A percentile compares a stretch with the other conserved stretches of the same genome.
These are phyloP conservation scores for Orius laevigatus DNA, from an alignment of 1,140 invertebrate species.

Conservation along the genomic window DNA sequence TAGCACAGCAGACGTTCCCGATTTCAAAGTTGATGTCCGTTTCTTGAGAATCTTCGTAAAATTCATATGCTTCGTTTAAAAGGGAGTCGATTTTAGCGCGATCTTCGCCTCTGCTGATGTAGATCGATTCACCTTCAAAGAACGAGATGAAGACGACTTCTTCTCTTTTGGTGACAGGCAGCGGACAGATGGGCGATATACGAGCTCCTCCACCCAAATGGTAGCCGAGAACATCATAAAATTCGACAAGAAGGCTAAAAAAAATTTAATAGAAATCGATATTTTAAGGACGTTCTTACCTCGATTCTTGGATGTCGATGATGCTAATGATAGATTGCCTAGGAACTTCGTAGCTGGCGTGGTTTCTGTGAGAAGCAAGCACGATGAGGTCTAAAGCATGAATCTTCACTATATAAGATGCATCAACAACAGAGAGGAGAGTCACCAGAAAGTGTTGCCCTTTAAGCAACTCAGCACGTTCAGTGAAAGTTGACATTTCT, in stretches of 20 bases:
- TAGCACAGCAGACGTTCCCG: conserved; percentile 37
- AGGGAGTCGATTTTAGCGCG: conserved; percentile 28
- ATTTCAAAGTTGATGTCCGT: conserved; percentile 8
- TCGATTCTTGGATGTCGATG: too few species aligned
- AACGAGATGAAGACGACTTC: conserved; percentile 32
- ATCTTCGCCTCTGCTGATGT: conserved; percentile 36
- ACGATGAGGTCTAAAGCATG: too few species aligned
- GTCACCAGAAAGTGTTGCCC: too few species aligned
- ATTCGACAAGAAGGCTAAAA: conserved; percentile 37
- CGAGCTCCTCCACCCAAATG: conserved; percentile 34
- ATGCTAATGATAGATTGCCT: too few species aligned
- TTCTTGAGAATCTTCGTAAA: conserved; percentile 26
- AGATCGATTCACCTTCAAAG: conserved; percentile 35
- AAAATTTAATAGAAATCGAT: too few species aligned
- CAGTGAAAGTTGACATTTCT: too few species aligned
- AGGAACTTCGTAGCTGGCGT: too few species aligned
- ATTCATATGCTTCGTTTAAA: conserved; percentile 40
- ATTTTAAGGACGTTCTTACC: too few species aligned
- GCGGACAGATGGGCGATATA: conserved; percentile 34
- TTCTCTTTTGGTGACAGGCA: conserved; percentile 35
- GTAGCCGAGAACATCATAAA: conserved; percentile 36
- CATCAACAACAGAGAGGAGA: too few species aligned
- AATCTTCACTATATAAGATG: too few species aligned
- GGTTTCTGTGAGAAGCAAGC: too few species aligned
- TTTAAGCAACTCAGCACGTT: too few species aligned